These are phyloP conservation scores for Eleginops maclovinus DNA, from an alignment of 2,113 vertebrate genomes.

Conservation along the genomic window DNA sequence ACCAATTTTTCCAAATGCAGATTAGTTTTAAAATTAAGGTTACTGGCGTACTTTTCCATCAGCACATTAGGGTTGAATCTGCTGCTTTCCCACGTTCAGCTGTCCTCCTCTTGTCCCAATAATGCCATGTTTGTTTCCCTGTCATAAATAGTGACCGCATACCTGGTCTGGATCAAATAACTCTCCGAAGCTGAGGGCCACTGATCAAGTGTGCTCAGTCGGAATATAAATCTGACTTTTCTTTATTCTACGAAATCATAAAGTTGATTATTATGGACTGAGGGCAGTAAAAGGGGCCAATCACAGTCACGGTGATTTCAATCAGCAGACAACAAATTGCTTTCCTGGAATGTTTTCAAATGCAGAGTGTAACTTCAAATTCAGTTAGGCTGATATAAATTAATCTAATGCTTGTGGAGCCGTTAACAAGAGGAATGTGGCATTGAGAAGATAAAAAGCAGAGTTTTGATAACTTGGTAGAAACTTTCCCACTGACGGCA, in stretches of 20 bases:
- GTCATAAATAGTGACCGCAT: constrained; percentile 46
- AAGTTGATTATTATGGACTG: constrained; percentile 57
- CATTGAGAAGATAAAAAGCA: neutral
- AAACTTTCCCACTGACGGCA: constrained; percentile 5
- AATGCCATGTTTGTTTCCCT: constrained; percentile 52
- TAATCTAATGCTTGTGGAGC: neutral
- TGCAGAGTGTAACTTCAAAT: constrained; percentile 39
- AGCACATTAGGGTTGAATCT: neutral
- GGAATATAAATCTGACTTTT: constrained; percentile 65
- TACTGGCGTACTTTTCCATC: neutral
- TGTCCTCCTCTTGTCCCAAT: constrained; percentile 24
- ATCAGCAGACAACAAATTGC: constrained; percentile 41
- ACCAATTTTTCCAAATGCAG: neutral
- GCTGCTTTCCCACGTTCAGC: constrained; percentile 39
- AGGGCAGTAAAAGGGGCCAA: constrained; percentile 60
- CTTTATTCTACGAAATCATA: constrained; percentile 66
- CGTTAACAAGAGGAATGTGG: constrained; percentile 2
- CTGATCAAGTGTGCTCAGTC: constrained; percentile 41
- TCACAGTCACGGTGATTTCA: constrained; percentile 49
- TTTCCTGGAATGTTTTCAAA: constrained; percentile 61
- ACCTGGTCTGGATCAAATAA: constrained; percentile 49
- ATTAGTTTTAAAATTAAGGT: neutral
- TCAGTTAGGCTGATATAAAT: constrained; percentile 43
- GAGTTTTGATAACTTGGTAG: constrained; percentile 2
- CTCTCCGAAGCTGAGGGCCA: constrained; percentile 5